These are phyloP conservation scores for Hartigia nigra DNA, from an alignment of 2,888 invertebrate genomes.

Conservation along the genomic window DNA sequence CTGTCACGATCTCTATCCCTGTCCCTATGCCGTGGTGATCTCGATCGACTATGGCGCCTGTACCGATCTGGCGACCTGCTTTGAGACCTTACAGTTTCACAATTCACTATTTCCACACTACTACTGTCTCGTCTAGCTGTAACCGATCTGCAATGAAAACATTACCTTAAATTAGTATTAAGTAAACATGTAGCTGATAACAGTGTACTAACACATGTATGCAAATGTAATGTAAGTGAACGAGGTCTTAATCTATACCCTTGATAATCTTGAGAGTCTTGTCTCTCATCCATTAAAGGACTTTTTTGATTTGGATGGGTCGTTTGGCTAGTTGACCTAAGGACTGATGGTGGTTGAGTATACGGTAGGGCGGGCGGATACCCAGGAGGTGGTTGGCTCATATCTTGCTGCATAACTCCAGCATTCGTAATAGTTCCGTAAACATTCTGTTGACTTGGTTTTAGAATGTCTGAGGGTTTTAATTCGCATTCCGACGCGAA, in stretches of 20 bases:
- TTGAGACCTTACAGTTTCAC: conserved; percentile 59
- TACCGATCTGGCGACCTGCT: conserved; percentile 63
- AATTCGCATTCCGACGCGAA: conserved; percentile 76
- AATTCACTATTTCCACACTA: conserved; percentile 63
- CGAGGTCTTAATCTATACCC: conserved; percentile 30
- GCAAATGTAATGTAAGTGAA: neutral
- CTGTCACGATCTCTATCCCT: conserved; percentile 55
- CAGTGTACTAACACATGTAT: neutral
- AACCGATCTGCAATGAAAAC: conserved; percentile 25
- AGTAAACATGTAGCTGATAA: neutral
- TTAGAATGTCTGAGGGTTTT: conserved; percentile 66
- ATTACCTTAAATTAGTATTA: neutral
- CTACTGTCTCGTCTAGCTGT: conserved; percentile 56
- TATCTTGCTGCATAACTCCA: conserved; percentile 59
- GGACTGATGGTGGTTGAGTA: conserved; percentile 55
- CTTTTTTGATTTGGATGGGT: conserved; percentile 54
- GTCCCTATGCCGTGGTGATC: conserved; percentile 60
- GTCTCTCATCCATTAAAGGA: conserved; percentile 59
- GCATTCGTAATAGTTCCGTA: conserved; percentile 44
- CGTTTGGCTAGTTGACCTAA: conserved; percentile 50
- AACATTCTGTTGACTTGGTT: conserved; percentile 51
- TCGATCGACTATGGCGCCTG: conserved; percentile 60
- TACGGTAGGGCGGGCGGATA: conserved; percentile 66
- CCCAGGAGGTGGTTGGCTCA: conserved; percentile 70
- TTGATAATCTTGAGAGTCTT: conserved; percentile 51